phyloP scores from a whole-genome alignment of 1,140 invertebrate genomes.

The Lordiphosa mommai region DNA sequence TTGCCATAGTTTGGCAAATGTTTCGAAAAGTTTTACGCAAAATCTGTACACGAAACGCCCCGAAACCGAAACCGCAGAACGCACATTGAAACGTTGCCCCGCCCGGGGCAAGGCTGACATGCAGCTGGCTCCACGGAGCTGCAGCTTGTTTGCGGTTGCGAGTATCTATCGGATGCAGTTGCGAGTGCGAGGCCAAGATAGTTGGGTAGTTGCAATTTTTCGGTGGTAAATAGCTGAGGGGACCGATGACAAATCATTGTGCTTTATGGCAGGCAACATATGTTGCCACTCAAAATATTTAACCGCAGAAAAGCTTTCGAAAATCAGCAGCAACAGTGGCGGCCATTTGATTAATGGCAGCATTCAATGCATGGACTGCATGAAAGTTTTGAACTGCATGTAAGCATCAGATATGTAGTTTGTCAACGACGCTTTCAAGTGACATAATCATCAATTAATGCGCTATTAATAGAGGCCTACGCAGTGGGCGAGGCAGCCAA shows the following conservation, averaged over 20 bases:
- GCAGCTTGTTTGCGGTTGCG: constrained; percentile 68
- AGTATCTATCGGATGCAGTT: constrained; percentile 57
- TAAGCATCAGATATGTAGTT: constrained; percentile 69
- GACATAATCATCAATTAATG: constrained; percentile 78
- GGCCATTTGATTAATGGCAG: constrained; percentile 57
- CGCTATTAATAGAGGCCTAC: constrained; percentile 66
- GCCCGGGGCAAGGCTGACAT: constrained; percentile 17
- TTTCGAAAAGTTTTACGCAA: constrained; percentile 67
- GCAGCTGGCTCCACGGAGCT: constrained; percentile 48
- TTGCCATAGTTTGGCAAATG: constrained; percentile 64
- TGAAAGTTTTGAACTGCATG: constrained; percentile 48
- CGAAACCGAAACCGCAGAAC: constrained; percentile 48
- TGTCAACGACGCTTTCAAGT: constrained; percentile 76
- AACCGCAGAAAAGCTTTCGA: constrained; percentile 60
- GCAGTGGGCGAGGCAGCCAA: constrained; percentile 14
- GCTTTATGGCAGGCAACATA: constrained; percentile 70
- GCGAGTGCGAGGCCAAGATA: constrained; percentile 31
- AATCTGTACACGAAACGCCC: constrained; percentile 36
- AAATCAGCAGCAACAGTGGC: constrained; percentile 15
- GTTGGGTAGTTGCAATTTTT: constrained; percentile 34
- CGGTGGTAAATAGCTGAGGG: constrained; percentile 56
- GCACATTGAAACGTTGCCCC: constrained; percentile 45
- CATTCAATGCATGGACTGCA: constrained; percentile 68
- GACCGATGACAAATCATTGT: constrained; percentile 60
- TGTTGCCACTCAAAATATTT: constrained; percentile 76